phyloP scores from a whole-genome alignment of 2,888 invertebrate species.

The Gibbula magus region DNA sequence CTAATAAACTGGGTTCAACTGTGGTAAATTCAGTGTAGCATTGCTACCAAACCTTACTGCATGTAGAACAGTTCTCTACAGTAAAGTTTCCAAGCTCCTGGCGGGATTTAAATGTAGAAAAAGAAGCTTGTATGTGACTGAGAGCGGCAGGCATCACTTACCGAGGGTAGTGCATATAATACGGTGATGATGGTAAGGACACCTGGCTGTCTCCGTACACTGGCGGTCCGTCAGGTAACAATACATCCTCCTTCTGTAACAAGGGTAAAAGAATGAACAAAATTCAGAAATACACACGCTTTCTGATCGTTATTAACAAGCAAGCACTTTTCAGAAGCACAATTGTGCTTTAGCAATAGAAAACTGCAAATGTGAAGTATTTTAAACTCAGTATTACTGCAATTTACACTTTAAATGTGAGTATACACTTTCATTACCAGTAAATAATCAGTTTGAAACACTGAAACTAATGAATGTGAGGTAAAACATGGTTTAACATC shows the following conservation, averaged over 20 bases:
- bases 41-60: no score
- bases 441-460: no score
- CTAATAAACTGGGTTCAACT: not conserved
- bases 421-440: no score
- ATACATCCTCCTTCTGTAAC: conserved; percentile 38
- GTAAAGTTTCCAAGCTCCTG: no score
- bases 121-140: not conserved
- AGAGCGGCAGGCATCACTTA: no score
- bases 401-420: no score
- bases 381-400: no score
- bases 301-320: not conserved
- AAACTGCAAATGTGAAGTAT: no score
- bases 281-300: not conserved
- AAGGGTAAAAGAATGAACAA: not conserved
- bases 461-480: no score
- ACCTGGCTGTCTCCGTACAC: conserved; percentile 57
- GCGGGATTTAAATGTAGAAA: not conserved
- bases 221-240: conserved; percentile 55
- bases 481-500: no score
- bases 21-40: not conserved
- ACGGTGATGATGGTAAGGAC: conserved; percentile 38
- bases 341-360: no score
- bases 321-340: not conserved
- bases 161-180: conserved; percentile 64
- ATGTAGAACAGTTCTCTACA: no score